Conservation (phyloP, 2,888 invertebrate species). For the Unio delphinus region DNA sequence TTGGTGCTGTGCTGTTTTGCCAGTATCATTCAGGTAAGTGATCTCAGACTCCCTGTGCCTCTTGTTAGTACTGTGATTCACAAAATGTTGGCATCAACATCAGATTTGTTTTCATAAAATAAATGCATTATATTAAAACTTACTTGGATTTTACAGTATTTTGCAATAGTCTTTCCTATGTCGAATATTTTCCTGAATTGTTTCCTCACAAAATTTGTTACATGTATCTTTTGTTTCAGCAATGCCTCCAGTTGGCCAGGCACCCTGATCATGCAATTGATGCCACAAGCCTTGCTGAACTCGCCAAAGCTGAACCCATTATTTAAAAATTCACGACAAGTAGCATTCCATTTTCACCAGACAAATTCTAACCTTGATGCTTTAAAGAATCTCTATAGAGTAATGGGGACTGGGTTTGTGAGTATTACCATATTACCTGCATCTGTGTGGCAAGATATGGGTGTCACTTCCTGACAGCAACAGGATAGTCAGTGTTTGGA, state of each 20-base stretch:
- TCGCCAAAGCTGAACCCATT: slow-evolving; percentile 76
- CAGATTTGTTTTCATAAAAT: not conserved
- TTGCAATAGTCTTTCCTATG: not conserved
- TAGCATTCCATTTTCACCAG: slow-evolving; percentile 89
- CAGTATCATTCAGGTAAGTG: too few species aligned
- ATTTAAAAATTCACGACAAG: slow-evolving; percentile 89
- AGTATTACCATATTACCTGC: slow-evolving; percentile 23
- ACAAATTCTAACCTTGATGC: slow-evolving; percentile 83
- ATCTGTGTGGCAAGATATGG: too few species aligned
- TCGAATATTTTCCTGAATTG: not conserved
- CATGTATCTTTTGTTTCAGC: slow-evolving; percentile 30
- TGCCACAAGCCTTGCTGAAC: slow-evolving; percentile 92
- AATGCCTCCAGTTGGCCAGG: slow-evolving; percentile 95
- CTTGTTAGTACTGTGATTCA: too few species aligned
- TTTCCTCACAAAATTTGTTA: not conserved
- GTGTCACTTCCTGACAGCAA: too few species aligned
- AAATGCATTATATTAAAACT: not conserved
- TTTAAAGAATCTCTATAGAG: slow-evolving; percentile 86
- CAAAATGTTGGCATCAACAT: too few species aligned
- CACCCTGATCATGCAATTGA: slow-evolving; percentile 92
- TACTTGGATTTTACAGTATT: not conserved
- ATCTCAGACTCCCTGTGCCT: too few species aligned
- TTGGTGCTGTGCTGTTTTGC: too few species aligned
- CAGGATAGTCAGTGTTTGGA: too few species aligned
- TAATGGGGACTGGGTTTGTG: slow-evolving; percentile 93